Percentiles rank a stretch among this genome's conserved stretches.
phyloP scores from a whole-genome alignment of 2,113 vertebrate genomes.

The Cyanistes caeruleus region DNA sequence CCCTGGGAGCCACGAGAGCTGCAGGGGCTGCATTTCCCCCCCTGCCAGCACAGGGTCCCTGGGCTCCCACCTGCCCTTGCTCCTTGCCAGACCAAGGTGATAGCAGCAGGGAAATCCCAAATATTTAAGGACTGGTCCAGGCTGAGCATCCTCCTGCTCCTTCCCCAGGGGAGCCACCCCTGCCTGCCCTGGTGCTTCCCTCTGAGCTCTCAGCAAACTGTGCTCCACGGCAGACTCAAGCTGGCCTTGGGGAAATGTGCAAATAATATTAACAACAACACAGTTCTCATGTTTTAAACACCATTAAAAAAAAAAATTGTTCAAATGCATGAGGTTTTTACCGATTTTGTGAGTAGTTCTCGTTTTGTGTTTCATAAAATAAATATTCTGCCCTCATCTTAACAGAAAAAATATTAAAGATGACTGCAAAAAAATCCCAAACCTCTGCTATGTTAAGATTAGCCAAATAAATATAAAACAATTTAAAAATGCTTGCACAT shows the following conservation, averaged over 20 bases:
- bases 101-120: not conserved
- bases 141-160: not conserved
- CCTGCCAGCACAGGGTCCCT: accelerated
- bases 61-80: not conserved
- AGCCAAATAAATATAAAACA: not conserved
- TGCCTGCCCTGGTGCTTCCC: not conserved
- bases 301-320: accelerated
- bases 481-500: not conserved
- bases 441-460: not conserved
- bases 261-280: not conserved
- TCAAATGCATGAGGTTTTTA: not conserved
- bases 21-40: not conserved
- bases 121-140: not conserved
- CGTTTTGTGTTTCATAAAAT: not conserved
- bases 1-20: not conserved
- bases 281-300: not conserved
- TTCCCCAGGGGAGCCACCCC: not conserved
- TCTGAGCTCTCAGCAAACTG: not conserved
- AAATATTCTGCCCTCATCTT: not conserved
- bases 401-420: not conserved
- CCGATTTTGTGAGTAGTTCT: not conserved
- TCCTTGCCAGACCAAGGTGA: not conserved
- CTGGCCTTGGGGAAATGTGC: not conserved
- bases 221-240: accelerated
- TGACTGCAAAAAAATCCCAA: not conserved